Conservation (phyloP, 2,113 vertebrate genomes). For the Pristiophorus japonicus region DNA sequence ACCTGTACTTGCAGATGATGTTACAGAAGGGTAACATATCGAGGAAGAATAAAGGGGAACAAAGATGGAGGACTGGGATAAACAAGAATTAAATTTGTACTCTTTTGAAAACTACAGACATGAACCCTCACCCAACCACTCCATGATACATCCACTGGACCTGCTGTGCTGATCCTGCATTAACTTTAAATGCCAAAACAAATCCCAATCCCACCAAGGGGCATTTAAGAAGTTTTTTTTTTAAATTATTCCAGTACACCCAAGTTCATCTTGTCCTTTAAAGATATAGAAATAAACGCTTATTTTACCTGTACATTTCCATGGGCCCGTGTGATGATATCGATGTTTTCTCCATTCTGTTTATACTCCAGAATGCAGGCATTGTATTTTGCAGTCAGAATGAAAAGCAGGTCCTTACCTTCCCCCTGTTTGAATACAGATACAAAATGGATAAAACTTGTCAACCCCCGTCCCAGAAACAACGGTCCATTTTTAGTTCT, state of each 20-base stretch:
- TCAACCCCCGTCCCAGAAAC: neutral
- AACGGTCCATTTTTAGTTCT: neutral
- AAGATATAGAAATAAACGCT: neutral
- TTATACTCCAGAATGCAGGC: slow-evolving; percentile 98
- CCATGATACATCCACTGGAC: neutral
- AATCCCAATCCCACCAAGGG: neutral
- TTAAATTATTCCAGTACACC: neutral
- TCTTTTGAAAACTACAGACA: neutral
- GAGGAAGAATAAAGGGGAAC: neutral
- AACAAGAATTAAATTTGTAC: neutral
- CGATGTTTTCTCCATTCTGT: slow-evolving; percentile 90
- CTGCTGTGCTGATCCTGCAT: neutral
- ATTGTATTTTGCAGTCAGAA: slow-evolving; percentile 95
- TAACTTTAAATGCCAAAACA: neutral
- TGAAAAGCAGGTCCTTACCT: slow-evolving; percentile 91
- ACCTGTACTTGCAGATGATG: neutral
- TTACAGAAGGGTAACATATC: neutral
- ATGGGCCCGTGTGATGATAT: slow-evolving; percentile 92
- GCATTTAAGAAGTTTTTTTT: neutral
- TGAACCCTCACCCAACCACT: neutral
- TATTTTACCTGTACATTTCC: slow-evolving; percentile 87
- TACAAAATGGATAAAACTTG: neutral
- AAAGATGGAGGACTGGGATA: neutral
- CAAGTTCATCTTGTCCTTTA: neutral
- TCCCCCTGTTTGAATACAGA: slow-evolving; percentile 69